Base-by-base conservation (phyloP, 1,140 invertebrate species). In the Drosophila orena region DNA sequence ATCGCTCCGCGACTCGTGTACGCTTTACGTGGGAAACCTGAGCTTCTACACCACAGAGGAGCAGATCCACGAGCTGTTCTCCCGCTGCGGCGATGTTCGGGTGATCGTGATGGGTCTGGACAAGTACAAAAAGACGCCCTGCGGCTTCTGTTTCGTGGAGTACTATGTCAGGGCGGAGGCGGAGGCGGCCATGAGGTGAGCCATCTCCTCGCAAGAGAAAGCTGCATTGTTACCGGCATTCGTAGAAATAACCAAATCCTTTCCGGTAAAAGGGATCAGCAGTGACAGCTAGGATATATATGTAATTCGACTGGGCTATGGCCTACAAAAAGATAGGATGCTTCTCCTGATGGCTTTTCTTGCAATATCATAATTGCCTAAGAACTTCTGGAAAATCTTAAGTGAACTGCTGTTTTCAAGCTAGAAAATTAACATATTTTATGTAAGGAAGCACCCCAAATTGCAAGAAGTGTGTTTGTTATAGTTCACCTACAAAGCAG, bases 91-190 rank as follows among this genome's bases (percentile, higher is more conserved):
- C 7, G 98, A 99, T 93, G 96, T 99, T 24, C 96, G 98, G 81
- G 93, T 98, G 83, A 97, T 99, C 27, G 95, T 99, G 12, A 99
- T 99, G 98, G 99, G 99, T 1, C 93, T 99, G 50, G 98, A 99
- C 92, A 98, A 99, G 90, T 98, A 97, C 80, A 98, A 98, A 80
- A 99, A 99, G 92, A 99, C 99, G 0, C 99, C 99, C 0, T 99
- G 99, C 94, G 99, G 99, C 10, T 99, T 99, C 93, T 99, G 99
- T 93, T 99, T 99, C 94, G 96, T 99, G 0, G 99, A 99, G 94
- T 99, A 98, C 94, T 99, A 99, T 92, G 93, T 93, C 6, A 95
- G 98, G 88, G 81, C 90, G 4, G 98, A 99, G 94, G 96, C 98
- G 17, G 98, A 99, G 93, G 95, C 97, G 91, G 97, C 97, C 86